Conservation (phyloP, 2,888 invertebrate genomes). For the Lumbricus terrestris region DNA sequence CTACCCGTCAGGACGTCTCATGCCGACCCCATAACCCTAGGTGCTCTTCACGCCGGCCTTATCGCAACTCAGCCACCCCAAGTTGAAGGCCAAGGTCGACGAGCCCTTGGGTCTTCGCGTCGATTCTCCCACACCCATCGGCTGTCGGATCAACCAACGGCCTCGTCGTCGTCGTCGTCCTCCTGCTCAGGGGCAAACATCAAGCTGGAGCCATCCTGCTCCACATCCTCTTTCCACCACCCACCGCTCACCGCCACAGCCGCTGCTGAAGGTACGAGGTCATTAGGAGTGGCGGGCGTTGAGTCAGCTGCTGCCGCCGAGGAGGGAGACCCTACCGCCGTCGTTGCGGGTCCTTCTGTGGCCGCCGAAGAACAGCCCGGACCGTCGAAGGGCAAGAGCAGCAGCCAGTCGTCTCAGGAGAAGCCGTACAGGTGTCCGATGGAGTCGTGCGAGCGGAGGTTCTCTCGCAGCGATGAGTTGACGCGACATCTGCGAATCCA, state of each 20-base stretch:
- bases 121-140: background rate
- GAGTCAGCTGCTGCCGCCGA: background rate
- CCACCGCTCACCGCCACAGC: background rate
- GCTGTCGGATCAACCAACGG: background rate
- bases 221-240: background rate
- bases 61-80: background rate
- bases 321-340: too few species aligned
- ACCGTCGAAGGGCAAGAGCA: background rate
- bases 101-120: background rate
- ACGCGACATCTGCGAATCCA: slow-evolving; percentile 98
- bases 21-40: background rate
- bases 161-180: background rate
- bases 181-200: background rate
- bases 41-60: slow-evolving; percentile 6
- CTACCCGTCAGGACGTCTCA: background rate
- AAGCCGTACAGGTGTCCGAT: slow-evolving; percentile 97
- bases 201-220: slow-evolving; percentile 8
- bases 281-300: background rate
- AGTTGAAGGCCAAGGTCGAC: background rate
- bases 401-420: slow-evolving; percentile 97
- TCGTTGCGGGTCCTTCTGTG: background rate
- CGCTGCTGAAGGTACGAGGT: background rate
- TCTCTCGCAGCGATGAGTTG: slow-evolving; percentile 95
- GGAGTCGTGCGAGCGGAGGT: slow-evolving; percentile 92
- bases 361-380: background rate